Percentiles rank a stretch among this genome's conserved stretches.
phyloP scores from a whole-genome alignment of 1,140 invertebrate genomes.

The Drosophila eugracilis region DNA sequence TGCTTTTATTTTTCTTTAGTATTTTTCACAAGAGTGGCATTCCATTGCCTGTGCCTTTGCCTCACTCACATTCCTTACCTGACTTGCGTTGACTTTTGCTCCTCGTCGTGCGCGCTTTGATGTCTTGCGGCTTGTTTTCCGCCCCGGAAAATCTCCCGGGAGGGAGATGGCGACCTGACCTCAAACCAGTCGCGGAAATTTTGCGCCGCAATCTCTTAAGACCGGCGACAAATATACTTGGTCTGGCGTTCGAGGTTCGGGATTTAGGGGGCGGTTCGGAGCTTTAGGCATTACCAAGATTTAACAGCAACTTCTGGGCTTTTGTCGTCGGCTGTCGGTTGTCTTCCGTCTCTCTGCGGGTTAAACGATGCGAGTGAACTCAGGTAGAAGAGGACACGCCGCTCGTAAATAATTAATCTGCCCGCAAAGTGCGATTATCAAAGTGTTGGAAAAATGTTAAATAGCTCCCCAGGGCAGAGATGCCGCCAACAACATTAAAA shows the following conservation, averaged over 20 bases:
- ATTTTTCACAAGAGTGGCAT: conserved; percentile 12
- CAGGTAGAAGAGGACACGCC: conserved; percentile 62
- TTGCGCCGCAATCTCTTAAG: conserved; percentile 80
- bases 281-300: conserved; percentile 79
- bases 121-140: conserved; percentile 49
- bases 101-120: conserved; percentile 56
- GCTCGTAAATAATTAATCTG: conserved; percentile 83
- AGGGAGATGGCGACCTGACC: conserved; percentile 10
- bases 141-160: conserved; percentile 17
- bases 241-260: conserved; percentile 17
- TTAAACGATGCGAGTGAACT: conserved; percentile 68
- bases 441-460: conserved; percentile 84
- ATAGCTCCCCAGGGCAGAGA: conserved; percentile 74
- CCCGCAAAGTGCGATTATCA: conserved; percentile 82
- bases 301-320: conserved; percentile 73
- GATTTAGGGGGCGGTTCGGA: conserved; percentile 2
- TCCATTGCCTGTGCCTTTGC: conserved; percentile 10
- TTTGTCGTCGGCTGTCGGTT: conserved; percentile 47
- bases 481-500: conserved; percentile 62
- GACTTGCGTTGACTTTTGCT: conserved; percentile 40
- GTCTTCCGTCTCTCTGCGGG: conserved; percentile 57
- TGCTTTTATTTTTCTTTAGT: neutral
- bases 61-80: conserved; percentile 11
- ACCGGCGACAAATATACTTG: conserved; percentile 82
- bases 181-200: conserved; percentile 61